Evolutionary conservation across 2,888 invertebrate genomes (phyloP).

Genomic region (Parascotia fuliginaria): DNA sequence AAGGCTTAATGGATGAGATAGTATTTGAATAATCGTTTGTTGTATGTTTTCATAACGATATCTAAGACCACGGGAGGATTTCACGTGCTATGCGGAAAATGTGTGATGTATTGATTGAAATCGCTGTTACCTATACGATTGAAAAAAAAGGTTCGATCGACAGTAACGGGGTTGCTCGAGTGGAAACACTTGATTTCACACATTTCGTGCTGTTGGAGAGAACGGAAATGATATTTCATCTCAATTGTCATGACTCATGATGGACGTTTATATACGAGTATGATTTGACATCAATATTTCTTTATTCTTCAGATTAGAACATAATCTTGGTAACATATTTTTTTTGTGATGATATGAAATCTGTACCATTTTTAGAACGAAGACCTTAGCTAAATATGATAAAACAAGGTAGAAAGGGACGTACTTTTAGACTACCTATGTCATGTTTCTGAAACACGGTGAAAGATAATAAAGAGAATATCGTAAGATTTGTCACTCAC

Average conservation of each 20-base stretch:
- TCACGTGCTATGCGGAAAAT: slow-evolving; percentile 51
- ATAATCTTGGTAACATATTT: neutral
- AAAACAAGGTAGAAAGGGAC: too few relatives aligned
- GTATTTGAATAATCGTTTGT: slow-evolving; percentile 5
- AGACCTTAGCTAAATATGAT: too few relatives aligned
- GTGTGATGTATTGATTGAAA: slow-evolving; percentile 57
- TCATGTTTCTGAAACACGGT: too few relatives aligned
- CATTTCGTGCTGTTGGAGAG: slow-evolving; percentile 32
- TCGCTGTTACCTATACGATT: slow-evolving; percentile 41
- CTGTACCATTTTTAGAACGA: too few relatives aligned
- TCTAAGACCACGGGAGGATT: slow-evolving; percentile 37
- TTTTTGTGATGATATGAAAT: neutral
- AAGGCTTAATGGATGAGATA: slow-evolving; percentile 26
- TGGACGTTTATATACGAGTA: too few relatives aligned
- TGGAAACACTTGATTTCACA: slow-evolving; percentile 41
- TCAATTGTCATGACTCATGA: slow-evolving; percentile 30
- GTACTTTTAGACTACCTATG: too few relatives aligned
- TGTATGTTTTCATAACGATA: slow-evolving; percentile 15
- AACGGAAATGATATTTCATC: slow-evolving; percentile 25
- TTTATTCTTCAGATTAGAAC: neutral
- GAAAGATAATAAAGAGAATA: too few relatives aligned
- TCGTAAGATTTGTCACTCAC: too few relatives aligned
- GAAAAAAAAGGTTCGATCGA: slow-evolving; percentile 36
- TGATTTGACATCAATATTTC: slow-evolving; percentile 13
- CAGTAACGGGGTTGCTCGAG: slow-evolving; percentile 26